These are phyloP conservation scores for Trachelus troglodyta DNA, from an alignment of 2,888 invertebrate genomes.

Conservation along the genomic window DNA sequence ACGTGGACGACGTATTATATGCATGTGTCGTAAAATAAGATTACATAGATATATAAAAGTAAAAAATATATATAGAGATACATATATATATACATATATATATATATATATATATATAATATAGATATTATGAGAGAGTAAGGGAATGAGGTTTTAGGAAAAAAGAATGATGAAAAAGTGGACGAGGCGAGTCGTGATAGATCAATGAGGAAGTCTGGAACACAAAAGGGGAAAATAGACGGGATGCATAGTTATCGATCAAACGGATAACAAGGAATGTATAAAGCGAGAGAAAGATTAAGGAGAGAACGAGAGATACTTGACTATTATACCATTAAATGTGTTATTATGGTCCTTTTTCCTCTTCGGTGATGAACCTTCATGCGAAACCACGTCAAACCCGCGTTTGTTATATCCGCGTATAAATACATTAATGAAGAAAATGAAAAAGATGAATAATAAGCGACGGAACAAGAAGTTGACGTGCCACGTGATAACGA, in stretches of 20 bases:
- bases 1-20: slow-evolving; percentile 4
- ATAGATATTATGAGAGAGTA: slow-evolving; percentile 16
- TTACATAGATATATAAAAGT: slow-evolving; percentile 24
- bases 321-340: slow-evolving; percentile 10
- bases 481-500: background rate
- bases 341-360: slow-evolving; percentile 39
- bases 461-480: background rate
- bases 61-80: slow-evolving; percentile 4
- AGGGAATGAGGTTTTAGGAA: background rate
- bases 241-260: background rate
- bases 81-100: slow-evolving; percentile 16
- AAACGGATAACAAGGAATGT: background rate
- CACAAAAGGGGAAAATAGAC: background rate
- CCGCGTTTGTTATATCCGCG: slow-evolving; percentile 46
- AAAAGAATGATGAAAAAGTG: background rate
- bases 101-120: slow-evolving; percentile 22
- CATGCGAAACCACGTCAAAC: slow-evolving; percentile 42
- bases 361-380: slow-evolving; percentile 32
- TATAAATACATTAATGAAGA: background rate
- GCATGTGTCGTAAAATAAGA: slow-evolving; percentile 24
- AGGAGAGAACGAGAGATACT: background rate
- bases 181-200: background rate
- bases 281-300: background rate
- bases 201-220: background rate
- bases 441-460: background rate